phyloP scores from a whole-genome alignment of 2,113 vertebrate species.

The Thamnophis sirtalis region DNA sequence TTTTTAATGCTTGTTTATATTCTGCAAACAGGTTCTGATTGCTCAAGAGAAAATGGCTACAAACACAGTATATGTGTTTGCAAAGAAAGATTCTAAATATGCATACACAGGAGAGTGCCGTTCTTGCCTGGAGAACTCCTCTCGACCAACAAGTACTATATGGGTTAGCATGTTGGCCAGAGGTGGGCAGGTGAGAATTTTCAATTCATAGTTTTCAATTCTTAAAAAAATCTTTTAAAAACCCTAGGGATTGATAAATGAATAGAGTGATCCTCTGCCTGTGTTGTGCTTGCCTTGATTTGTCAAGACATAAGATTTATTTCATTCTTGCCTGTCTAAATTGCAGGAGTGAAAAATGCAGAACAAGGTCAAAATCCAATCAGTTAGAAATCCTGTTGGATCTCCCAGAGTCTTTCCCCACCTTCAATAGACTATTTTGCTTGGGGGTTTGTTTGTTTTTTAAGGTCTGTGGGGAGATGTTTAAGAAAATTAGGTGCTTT shows the following conservation, averaged over 20 bases:
- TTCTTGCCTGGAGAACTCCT: constrained; percentile 96
- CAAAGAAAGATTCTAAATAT: constrained; percentile 98
- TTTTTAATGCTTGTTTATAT: neutral
- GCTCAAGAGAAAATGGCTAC: constrained; percentile 99
- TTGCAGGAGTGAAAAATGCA: neutral
- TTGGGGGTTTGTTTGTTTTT: neutral
- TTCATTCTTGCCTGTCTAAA: neutral
- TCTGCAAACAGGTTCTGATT: constrained; percentile 83
- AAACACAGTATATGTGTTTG: constrained; percentile 98
- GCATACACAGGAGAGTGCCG: constrained; percentile 96
- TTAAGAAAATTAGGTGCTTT: neutral
- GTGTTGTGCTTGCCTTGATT: neutral
- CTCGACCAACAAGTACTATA: constrained; percentile 95
- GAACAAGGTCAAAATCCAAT: neutral
- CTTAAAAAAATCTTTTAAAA: neutral
- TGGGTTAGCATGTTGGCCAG: constrained; percentile 99
- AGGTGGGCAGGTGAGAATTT: constrained; percentile 86
- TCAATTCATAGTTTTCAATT: neutral
- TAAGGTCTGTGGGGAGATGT: no score
- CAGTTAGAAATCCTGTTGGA: neutral
- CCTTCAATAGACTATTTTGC: neutral
- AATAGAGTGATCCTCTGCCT: neutral
- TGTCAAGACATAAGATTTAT: neutral
- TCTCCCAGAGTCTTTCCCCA: neutral
- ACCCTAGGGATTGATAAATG: neutral